Evolutionary conservation across 2,888 invertebrate species (phyloP).

Genomic region (Thymelicus sylvestris): DNA sequence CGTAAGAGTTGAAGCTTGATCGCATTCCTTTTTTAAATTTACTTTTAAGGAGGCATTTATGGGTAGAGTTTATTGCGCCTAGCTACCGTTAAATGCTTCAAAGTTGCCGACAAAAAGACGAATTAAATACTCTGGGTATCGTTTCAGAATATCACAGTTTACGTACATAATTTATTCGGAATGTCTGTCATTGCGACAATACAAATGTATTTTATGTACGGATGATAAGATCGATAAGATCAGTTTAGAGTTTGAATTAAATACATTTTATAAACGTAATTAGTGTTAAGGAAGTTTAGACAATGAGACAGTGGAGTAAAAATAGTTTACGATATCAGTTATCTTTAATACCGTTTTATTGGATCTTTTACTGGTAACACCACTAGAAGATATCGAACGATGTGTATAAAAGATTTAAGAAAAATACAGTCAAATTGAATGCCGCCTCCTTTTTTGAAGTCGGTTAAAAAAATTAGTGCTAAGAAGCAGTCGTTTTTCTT

Average conservation of each 20-base stretch:
- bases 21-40: conserved; percentile 22
- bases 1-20: conserved; percentile 1
- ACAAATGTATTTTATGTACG: not conserved
- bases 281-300: not conserved
- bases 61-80: conserved; percentile 24
- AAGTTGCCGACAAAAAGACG: conserved; percentile 12
- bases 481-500: not conserved
- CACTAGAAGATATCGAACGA: too few relatives aligned
- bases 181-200: not conserved
- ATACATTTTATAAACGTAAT: not conserved
- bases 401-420: too few relatives aligned
- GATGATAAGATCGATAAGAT: not conserved
- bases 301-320: too few relatives aligned
- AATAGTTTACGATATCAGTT: too few relatives aligned
- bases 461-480: too few relatives aligned
- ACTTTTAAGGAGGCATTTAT: conserved; percentile 24
- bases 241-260: not conserved
- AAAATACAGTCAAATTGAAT: too few relatives aligned
- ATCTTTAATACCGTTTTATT: too few relatives aligned
- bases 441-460: too few relatives aligned
- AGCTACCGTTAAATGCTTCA: conserved; percentile 16
- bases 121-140: conserved; percentile 5
- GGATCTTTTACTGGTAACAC: too few relatives aligned
- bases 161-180: conserved; percentile 4
- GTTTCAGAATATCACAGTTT: conserved; percentile 13